Base-by-base conservation (phyloP, 2,113 vertebrate species). In the Gadus macrocephalus region DNA sequence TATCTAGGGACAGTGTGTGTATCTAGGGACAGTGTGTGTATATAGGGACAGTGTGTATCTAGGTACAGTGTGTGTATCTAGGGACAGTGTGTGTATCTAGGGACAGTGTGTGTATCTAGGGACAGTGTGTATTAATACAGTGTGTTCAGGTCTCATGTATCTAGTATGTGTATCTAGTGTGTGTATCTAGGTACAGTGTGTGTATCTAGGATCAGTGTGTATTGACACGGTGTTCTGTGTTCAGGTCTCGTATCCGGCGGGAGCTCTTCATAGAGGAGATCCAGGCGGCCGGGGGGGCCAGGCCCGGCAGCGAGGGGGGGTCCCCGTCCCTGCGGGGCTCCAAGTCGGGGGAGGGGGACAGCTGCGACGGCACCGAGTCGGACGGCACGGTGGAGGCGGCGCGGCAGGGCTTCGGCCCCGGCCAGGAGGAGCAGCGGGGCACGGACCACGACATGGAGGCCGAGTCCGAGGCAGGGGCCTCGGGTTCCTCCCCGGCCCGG, bases 231-330 rank as follows among this genome's bases (percentile, higher is more conserved):
- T 6, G 31, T 55, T 94, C 87, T 14, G 86, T 90, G 59, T 35
- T 15, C 71, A 99, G 97, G 91, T 99, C 97, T 87, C 95, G 97
- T 78, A 98, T 99, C 83, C 94, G 97, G 69, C 93, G 97, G 73
- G 97, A 98, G 85, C 94, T 98, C 72, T 98, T 98, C 86, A 96
- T 98, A 15, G 97, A 98, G 83, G 97, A 98, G 88, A 98, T 98
- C 83, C 96, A 99, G 90, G 95, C 96, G 70, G 95, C 96, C 70
- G 93, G 93, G 1, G 93, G 94, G 86, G 81, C 94, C 81, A 82
- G 85, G 60, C 86, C 87, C 17, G 86, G 89, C 71, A 89, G 93
- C 4, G 93, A 95, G 55, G 95, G 94, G 15, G 96, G 96, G 76
- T 95, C 96, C 38, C 96, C 96, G 31, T 90, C 20, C 91, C 94